Percentiles rank a stretch among this genome's conserved stretches.
Evolutionary conservation across 1,140 invertebrate species (phyloP).

Genomic region (Bilobella aurantiaca): DNA sequence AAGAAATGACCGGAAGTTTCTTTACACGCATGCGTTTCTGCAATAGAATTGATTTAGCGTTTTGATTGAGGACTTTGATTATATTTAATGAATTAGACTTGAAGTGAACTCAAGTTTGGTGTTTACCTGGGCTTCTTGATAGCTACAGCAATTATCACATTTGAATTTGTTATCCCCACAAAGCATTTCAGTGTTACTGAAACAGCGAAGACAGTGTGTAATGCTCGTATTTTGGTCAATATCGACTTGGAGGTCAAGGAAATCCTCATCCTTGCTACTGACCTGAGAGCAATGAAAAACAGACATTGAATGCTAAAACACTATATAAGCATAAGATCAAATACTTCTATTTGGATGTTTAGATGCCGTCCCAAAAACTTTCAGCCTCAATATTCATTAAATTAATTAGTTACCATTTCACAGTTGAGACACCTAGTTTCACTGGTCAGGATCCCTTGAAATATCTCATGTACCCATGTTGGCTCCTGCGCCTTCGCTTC

Average conservation of each 20-base stretch:
- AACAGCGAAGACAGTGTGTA: slow-evolving; percentile 93
- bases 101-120: background rate
- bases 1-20: slow-evolving; percentile 91
- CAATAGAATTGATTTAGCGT: slow-evolving; percentile 34
- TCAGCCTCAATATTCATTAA: background rate
- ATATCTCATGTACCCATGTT: slow-evolving; percentile 99
- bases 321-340: background rate
- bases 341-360: too few species aligned
- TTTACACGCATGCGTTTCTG: slow-evolving; percentile 96
- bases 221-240: slow-evolving; percentile 99
- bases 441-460: slow-evolving; percentile 97
- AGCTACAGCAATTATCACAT: slow-evolving; percentile 97
- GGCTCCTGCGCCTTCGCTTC: slow-evolving; percentile 58
- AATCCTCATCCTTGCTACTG: slow-evolving; percentile 98
- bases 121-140: slow-evolving; percentile 89
- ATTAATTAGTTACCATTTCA: slow-evolving; percentile 68
- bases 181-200: slow-evolving; percentile 97
- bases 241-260: slow-evolving; percentile 97
- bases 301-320: background rate
- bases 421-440: slow-evolving; percentile 98
- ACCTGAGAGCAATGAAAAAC: slow-evolving; percentile 42
- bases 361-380: too few species aligned
- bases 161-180: slow-evolving; percentile 99
- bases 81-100: background rate
- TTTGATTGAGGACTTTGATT: background rate